Evolutionary conservation across 2,113 vertebrate species (phyloP), one percentile per base, ranked within the genome.

Genomic region (Dissostichus mawsoni): DNA sequence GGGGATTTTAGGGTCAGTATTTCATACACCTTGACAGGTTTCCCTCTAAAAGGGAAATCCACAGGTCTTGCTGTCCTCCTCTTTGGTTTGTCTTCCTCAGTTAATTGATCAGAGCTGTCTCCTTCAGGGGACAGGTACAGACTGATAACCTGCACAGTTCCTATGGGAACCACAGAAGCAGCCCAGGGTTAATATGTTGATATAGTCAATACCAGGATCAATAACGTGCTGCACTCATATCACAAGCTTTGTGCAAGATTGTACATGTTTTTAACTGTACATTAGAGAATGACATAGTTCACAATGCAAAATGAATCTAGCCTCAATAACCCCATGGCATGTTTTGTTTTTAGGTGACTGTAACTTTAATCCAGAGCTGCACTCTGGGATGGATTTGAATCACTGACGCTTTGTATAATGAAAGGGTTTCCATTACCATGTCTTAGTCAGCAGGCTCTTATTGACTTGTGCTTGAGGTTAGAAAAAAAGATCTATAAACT

Each of bases 171-270:
- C 58, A 62, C 14, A 56, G 51, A 62, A 51, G 11, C 29, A 29
- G 33, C 69, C 10, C 4, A 8, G 23, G 1, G 16, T 57, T 29
- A 59, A 68, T 71, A 47, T 56, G 76, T 50, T 64, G 25, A 11
- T 9, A 41, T 41, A 2, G 17, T 91, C 85, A 74, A 85, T 89
- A 74, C 25, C 55, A 63, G 48, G 65, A 84, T 87, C 87, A 66
- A 85, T 91, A 59, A 44, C 23, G 50, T 57, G 33, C 63, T 70
- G 44, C n/a, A 5, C 17, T 71, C 5, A 9, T n/a, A 14, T 69
- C 3, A 12, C 25, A 11, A 44, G n/a, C 16, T 36, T 3, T 81
- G 33, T 4, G 2, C 10, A 29, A 56, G 44, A 61, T 4, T 65
- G n/a, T 13, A 13, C 23, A 11, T 23, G 17, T 64, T 67, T 29